Evolutionary conservation across 2,797 vertebrate species (phyloP).

Genomic region (Neoniphon sammara): DNA sequence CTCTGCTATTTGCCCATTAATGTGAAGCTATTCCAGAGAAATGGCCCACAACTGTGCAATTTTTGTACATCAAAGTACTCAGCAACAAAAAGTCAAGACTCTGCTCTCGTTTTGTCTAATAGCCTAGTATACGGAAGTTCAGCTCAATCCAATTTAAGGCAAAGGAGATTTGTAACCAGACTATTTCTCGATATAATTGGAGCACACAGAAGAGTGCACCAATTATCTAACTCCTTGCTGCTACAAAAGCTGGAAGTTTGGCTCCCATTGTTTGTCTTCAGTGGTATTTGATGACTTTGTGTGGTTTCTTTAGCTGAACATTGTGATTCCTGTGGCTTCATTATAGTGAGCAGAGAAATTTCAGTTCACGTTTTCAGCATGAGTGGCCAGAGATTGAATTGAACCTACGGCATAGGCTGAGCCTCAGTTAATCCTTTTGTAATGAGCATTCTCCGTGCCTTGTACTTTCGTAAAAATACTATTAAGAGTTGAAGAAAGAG

Average conservation of each 20-base stretch:
- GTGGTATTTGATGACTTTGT: conserved; percentile 37
- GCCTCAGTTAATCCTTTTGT: conserved; percentile 23
- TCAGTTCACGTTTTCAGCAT: conserved; percentile 58
- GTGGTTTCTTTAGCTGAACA: conserved; percentile 14
- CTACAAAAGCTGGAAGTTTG: conserved; percentile 40
- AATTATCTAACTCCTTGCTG: conserved; percentile 40
- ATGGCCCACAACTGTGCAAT: not conserved
- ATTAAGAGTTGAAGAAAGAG: not conserved
- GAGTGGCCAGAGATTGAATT: conserved; percentile 39
- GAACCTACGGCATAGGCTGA: conserved; percentile 15
- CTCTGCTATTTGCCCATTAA: conserved; percentile 16
- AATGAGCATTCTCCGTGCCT: conserved; percentile 31
- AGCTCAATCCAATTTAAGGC: conserved; percentile 36
- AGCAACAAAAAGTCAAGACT: not conserved
- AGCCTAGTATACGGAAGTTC: conserved; percentile 1
- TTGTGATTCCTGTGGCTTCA: conserved; percentile 28
- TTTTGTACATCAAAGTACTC: conserved; percentile 7
- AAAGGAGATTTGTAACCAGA: conserved; percentile 11
- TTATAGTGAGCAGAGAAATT: conserved; percentile 49
- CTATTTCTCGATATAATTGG: conserved; percentile 50
- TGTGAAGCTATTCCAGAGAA: conserved; percentile 24
- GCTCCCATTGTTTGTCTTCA: conserved; percentile 44
- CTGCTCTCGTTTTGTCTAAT: conserved; percentile 1
- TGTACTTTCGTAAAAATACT: not conserved
- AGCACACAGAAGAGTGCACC: conserved; percentile 39